Evolutionary conservation across 1,140 invertebrate species (phyloP).

Genomic region (Trachymyrmex cornetzi): DNA sequence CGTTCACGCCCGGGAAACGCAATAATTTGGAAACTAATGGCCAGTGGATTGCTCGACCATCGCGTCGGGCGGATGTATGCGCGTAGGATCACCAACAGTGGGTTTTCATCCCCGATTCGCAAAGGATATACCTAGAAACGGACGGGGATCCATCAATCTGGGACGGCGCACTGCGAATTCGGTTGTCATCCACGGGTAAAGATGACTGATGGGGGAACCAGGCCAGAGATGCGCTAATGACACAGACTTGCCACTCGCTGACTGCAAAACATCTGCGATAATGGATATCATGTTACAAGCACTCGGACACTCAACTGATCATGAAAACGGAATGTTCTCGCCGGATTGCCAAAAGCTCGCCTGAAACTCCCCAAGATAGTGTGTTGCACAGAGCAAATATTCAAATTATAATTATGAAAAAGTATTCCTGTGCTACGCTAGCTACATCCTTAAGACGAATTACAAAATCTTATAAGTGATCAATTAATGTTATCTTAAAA

Average conservation of each 20-base stretch:
- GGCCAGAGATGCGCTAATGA: constrained; percentile 75
- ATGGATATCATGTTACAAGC: constrained; percentile 70
- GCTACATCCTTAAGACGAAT: background rate
- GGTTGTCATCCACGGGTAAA: constrained; percentile 70
- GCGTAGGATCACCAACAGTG: constrained; percentile 22
- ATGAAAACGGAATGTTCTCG: constrained; percentile 37
- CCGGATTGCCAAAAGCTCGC: background rate
- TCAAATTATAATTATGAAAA: background rate
- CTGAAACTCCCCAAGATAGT: background rate
- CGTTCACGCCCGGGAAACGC: constrained; percentile 64
- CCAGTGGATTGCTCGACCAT: constrained; percentile 67
- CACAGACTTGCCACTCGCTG: constrained; percentile 67
- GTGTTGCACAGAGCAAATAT: background rate
- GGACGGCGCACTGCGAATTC: constrained; percentile 68
- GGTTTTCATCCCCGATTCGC: constrained; percentile 64
- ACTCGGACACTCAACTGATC: constrained; percentile 37
- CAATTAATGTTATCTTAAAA: background rate
- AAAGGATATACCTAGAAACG: constrained; percentile 72
- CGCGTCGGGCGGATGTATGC: constrained; percentile 23
- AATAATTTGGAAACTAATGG: constrained; percentile 78
- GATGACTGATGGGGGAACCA: constrained; percentile 76
- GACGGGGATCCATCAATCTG: constrained; percentile 77
- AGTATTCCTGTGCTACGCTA: background rate
- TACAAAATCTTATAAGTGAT: background rate
- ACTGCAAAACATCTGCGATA: constrained; percentile 75